These are phyloP conservation scores for Opisthograptis luteolata DNA, from an alignment of 2,888 invertebrate species.

Conservation along the genomic window DNA sequence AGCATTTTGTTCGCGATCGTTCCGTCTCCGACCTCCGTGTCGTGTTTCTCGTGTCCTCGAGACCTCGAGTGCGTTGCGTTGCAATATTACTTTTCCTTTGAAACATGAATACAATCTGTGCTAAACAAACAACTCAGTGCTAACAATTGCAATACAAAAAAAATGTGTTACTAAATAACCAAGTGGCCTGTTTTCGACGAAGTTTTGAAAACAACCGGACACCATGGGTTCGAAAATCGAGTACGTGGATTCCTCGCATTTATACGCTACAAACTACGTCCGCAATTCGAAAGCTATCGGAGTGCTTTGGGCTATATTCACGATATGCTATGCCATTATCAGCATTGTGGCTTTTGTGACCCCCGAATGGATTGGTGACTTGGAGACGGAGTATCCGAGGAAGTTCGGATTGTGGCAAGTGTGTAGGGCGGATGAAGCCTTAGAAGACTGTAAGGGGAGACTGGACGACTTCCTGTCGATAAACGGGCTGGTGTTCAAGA, in stretches of 20 bases:
- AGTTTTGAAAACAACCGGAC: constrained; percentile 60
- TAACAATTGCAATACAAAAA: constrained; percentile 36
- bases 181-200: constrained; percentile 45
- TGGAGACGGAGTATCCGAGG: constrained; percentile 93
- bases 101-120: constrained; percentile 61
- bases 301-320: constrained; percentile 98
- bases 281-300: constrained; percentile 97
- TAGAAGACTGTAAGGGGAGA: constrained; percentile 93
- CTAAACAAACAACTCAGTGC: constrained; percentile 44
- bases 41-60: constrained; percentile 73
- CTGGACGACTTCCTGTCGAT: constrained; percentile 93
- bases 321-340: constrained; percentile 98
- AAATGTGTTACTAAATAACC: constrained; percentile 57
- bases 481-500: constrained; percentile 92
- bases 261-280: constrained; percentile 95
- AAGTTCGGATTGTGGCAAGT: constrained; percentile 97
- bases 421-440: constrained; percentile 90
- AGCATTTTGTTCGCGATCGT: constrained; percentile 54
- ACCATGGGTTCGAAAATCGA: constrained; percentile 95
- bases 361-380: constrained; percentile 95
- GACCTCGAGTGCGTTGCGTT: constrained; percentile 19
- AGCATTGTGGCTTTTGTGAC: constrained; percentile 97
- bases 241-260: constrained; percentile 95
- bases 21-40: no score
- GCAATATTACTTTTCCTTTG: constrained; percentile 53